Evolutionary conservation across 2,888 invertebrate species (phyloP).

Genomic region (Agrochola litura): DNA sequence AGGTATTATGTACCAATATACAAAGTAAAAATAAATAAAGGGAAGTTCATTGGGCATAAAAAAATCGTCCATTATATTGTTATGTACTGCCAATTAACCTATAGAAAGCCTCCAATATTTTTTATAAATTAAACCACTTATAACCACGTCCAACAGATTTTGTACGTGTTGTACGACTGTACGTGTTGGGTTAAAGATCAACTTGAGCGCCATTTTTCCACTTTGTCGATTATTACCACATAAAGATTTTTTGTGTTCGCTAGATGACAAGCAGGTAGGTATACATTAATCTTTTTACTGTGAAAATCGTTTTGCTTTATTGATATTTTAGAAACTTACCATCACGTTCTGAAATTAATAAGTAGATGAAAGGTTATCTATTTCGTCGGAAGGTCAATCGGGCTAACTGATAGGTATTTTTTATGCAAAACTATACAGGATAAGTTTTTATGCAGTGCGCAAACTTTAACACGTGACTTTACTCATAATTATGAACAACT

Average conservation of each 20-base stretch:
- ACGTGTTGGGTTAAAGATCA: constrained; percentile 58
- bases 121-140: constrained; percentile 23
- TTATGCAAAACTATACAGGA: not conserved
- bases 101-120: constrained; percentile 23
- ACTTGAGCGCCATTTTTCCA: constrained; percentile 37
- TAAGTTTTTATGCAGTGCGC: no score
- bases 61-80: not conserved
- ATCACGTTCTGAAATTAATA: not conserved
- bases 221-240: constrained; percentile 9
- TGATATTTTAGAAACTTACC: not conserved
- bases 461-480: no score
- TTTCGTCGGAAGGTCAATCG: not conserved
- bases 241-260: constrained; percentile 21
- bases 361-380: not conserved
- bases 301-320: not conserved
- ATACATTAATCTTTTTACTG: not conserved
- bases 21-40: no score
- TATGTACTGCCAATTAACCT: constrained; percentile 13
- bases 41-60: no score
- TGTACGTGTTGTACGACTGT: constrained; percentile 11
- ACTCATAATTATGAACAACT: no score
- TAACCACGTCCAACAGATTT: constrained; percentile 22
- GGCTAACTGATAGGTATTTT: not conserved
- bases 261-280: not conserved
- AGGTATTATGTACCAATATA: no score